Evolutionary conservation across 2,888 invertebrate species (phyloP).

Genomic region (Napeogenes inachia): DNA sequence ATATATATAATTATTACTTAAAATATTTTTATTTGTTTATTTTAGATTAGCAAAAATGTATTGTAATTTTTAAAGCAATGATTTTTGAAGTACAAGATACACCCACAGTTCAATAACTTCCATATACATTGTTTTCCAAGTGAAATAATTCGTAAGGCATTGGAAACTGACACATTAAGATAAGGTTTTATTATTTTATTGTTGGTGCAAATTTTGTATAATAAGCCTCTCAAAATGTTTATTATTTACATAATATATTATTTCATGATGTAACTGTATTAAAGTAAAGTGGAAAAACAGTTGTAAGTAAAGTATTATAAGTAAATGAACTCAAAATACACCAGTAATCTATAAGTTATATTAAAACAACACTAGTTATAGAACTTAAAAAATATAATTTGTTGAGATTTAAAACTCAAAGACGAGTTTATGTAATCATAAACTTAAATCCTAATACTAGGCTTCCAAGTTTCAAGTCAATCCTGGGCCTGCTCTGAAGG

Average conservation of each 20-base stretch:
- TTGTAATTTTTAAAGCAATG: no score
- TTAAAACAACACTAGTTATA: no score
- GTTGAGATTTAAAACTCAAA: neutral
- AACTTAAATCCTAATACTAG: neutral
- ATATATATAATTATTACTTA: no score
- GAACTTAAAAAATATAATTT: neutral
- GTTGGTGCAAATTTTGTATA: conserved; percentile 18
- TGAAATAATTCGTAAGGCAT: neutral
- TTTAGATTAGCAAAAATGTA: no score
- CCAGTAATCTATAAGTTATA: no score
- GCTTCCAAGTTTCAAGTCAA: conserved; percentile 4
- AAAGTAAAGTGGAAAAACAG: neutral
- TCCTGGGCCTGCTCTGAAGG: conserved; percentile 13
- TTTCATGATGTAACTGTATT: neutral
- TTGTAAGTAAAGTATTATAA: neutral
- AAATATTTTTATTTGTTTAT: no score
- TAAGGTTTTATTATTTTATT: conserved; percentile 18
- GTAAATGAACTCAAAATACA: no score
- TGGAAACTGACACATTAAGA: conserved; percentile 13
- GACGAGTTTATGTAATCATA: neutral
- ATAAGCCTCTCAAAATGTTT: conserved; percentile 19
- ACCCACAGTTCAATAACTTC: no score
- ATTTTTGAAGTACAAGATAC: no score
- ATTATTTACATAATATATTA: conserved; percentile 19
- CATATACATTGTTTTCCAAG: no score